A percentile compares a stretch with the other conserved stretches of the same genome.
Conservation (phyloP, 2,797 vertebrate species). For the Austrolebias charrua region DNA sequence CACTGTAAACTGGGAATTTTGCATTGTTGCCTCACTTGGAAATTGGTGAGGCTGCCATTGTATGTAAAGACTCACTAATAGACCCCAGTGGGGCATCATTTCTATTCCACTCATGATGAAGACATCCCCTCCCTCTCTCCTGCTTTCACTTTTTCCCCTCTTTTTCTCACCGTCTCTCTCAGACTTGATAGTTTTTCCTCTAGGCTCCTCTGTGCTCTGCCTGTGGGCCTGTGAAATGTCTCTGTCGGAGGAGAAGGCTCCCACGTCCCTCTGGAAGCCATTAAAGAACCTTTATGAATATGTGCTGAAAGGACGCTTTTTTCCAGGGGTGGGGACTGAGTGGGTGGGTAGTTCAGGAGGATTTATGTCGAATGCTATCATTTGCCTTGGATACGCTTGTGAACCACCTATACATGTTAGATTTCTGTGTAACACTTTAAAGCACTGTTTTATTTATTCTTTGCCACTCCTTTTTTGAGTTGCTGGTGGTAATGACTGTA, state of each 20-base stretch:
- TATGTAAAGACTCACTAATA: conserved; percentile 81
- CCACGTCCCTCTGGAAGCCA: conserved; percentile 80
- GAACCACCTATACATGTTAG: conserved; percentile 41
- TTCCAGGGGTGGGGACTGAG: conserved; percentile 55
- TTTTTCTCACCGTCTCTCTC: conserved; percentile 23
- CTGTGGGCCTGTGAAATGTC: conserved; percentile 79
- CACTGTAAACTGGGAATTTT: conserved; percentile 51
- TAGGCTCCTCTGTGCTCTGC: conserved; percentile 59
- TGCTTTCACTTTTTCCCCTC: conserved; percentile 3
- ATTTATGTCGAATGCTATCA: conserved; percentile 53
- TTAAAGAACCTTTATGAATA: conserved; percentile 83
- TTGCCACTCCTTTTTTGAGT: conserved; percentile 13
- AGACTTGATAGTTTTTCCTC: conserved; percentile 64
- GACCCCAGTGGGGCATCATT: conserved; percentile 83
- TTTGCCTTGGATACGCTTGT: conserved; percentile 48
- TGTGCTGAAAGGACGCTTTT: conserved; percentile 75
- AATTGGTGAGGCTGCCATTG: conserved; percentile 62
- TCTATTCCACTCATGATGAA: conserved; percentile 81
- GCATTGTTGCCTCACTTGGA: conserved; percentile 56
- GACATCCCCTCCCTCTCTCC: conserved; percentile 59
- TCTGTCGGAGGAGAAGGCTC: conserved; percentile 71
- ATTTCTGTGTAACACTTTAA: conserved; percentile 31
- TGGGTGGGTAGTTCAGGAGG: conserved; percentile 52
- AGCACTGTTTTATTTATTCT: conserved; percentile 25
- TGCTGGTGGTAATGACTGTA: conserved; percentile 17